Evolutionary conservation across 2,797 vertebrate genomes (phyloP).

Genomic region (Emydoidea blandingii): DNA sequence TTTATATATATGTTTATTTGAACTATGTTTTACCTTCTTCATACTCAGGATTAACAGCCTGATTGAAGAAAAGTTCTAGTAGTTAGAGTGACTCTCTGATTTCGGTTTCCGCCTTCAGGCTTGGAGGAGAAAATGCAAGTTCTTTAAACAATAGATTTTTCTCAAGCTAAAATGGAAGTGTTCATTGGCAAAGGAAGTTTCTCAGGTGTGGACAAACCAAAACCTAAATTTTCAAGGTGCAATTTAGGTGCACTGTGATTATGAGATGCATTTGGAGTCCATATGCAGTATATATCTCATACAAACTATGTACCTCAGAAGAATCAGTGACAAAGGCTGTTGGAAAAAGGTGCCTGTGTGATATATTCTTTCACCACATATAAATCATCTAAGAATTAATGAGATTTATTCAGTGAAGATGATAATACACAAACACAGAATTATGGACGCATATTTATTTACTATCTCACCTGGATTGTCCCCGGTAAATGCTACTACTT

Average conservation of each 20-base stretch:
- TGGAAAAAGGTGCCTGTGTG: conserved; percentile 14
- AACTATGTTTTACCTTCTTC: background rate
- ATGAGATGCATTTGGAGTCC: conserved; percentile 12
- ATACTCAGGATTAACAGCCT: background rate
- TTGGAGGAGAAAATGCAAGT: background rate
- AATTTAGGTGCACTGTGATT: conserved; percentile 19
- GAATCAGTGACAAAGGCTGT: background rate
- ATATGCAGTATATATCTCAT: background rate
- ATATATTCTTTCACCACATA: background rate
- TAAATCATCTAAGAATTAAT: conserved; percentile 5
- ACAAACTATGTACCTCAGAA: background rate
- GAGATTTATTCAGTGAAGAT: conserved; percentile 10
- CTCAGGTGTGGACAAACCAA: background rate
- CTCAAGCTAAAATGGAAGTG: background rate
- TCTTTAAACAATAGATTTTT: background rate
- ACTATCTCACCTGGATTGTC: conserved; percentile 93
- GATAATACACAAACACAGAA: conserved; percentile 11
- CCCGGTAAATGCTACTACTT: conserved; percentile 93
- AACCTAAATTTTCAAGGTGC: background rate
- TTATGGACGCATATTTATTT: conserved; percentile 18
- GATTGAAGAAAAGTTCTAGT: background rate
- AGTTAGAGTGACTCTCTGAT: background rate
- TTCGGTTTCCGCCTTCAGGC: background rate
- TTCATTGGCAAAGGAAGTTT: background rate
- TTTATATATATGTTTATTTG: background rate